Conservation (phyloP, 2,888 invertebrate genomes). For the Geotrupes spiniger region DNA sequence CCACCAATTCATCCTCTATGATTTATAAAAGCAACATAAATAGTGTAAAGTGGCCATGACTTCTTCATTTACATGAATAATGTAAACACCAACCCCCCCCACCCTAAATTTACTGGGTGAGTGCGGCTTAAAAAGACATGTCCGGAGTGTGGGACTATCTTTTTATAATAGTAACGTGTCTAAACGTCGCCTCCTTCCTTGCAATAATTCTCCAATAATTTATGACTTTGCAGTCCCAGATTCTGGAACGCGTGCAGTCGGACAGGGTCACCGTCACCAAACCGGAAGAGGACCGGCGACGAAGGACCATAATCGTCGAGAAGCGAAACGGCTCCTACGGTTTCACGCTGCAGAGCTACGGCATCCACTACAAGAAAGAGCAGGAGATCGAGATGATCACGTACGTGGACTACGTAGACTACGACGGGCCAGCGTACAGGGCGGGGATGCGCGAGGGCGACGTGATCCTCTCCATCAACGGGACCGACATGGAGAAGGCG, state of each 20-base stretch:
- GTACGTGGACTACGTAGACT: slow-evolving; percentile 94
- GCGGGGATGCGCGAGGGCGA: slow-evolving; percentile 96
- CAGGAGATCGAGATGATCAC: slow-evolving; percentile 95
- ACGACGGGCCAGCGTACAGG: slow-evolving; percentile 85
- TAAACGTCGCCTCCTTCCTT: too few species aligned
- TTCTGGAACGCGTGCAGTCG: slow-evolving; percentile 69
- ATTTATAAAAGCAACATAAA: too few species aligned
- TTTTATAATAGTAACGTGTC: too few species aligned
- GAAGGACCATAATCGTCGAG: slow-evolving; percentile 89
- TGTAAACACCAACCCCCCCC: too few species aligned
- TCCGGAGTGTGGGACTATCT: too few species aligned
- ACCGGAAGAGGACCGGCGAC: slow-evolving; percentile 80
- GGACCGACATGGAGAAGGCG: slow-evolving; percentile 92
- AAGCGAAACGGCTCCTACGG: slow-evolving; percentile 89
- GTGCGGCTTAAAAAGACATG: too few species aligned
- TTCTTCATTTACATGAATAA: too few species aligned
- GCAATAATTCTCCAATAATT: too few species aligned
- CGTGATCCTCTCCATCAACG: slow-evolving; percentile 94
- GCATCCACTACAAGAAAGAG: slow-evolving; percentile 92
- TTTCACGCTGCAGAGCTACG: slow-evolving; percentile 95
- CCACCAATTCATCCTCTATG: too few species aligned
- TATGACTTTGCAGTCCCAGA: slow-evolving; percentile 54
- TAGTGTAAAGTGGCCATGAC: too few species aligned
- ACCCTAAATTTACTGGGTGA: too few species aligned
- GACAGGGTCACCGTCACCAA: slow-evolving; percentile 69